Conservation (phyloP, 2,888 invertebrate species). For the Drosophila greeni region DNA sequence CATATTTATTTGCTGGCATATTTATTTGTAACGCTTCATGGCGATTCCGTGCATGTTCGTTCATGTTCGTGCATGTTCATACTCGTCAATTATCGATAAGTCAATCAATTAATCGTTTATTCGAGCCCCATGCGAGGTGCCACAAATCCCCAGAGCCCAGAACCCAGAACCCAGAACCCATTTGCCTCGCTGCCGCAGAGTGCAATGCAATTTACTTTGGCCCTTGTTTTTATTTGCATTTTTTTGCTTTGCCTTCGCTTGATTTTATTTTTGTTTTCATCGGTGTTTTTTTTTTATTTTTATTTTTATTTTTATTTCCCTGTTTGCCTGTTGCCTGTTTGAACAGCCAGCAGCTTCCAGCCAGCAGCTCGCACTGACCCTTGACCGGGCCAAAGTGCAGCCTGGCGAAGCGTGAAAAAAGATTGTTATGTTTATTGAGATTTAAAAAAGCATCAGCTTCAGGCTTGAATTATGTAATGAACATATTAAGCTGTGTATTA, state of each 20-base stretch:
- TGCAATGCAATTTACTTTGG: constrained; percentile 15
- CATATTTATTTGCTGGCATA: background rate
- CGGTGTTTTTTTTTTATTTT: constrained; percentile 1
- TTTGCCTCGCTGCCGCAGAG: constrained; percentile 13
- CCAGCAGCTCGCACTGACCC: constrained; percentile 13
- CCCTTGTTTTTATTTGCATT: constrained; percentile 6
- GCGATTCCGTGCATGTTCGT: background rate
- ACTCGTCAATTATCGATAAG: constrained; percentile 26
- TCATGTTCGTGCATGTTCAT: background rate
- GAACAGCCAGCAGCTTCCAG: background rate
- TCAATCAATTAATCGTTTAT: constrained; percentile 33
- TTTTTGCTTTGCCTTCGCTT: background rate
- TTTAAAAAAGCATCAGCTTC: constrained; percentile 16
- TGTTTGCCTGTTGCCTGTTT: constrained; percentile 8
- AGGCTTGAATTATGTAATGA: background rate
- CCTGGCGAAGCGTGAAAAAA: constrained; percentile 36
- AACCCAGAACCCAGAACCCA: background rate
- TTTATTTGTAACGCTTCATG: background rate
- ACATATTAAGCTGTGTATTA: background rate
- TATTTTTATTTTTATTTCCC: constrained; percentile 1
- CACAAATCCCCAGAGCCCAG: constrained; percentile 1
- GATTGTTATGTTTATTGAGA: constrained; percentile 51
- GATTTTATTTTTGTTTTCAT: constrained; percentile 2
- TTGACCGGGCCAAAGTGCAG: constrained; percentile 8
- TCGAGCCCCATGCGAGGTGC: constrained; percentile 14